Base-by-base conservation (phyloP, 2,797 vertebrate species). In the Muscicapa striata region DNA sequence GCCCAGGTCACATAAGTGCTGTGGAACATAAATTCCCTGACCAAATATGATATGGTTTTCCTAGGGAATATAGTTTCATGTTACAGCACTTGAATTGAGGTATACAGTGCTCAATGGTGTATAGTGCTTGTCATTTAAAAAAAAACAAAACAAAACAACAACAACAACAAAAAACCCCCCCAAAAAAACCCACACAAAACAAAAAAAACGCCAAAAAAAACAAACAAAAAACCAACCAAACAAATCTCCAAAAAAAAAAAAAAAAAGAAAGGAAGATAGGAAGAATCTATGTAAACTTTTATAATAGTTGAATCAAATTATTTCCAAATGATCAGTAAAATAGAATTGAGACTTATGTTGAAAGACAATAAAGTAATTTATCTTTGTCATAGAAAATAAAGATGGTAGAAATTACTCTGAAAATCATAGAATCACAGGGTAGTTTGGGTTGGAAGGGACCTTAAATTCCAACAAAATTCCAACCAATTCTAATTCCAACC, bases 21-120 rank as follows among this genome's bases (percentile, higher is more conserved):
- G 90, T 87, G 82, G 91, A 95, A 73, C 58, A 90, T 68, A 13
- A 84, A 81, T 83, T 94, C 62, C 67, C 68, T 91, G 38, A 79
- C 55, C 72, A 96, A 94, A 77, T 82, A 88, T 36, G 64, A 82
- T 51, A 70, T 16, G 49, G 29, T 34, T 92, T 90, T 94, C 57
- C 69, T 90, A 82, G 87, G 58, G 75, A 89, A 74, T 67, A 77
- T 5, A 68, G 59, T 40, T 87, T 90, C 51, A 41, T 59, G 51
- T 84, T 90, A 57, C 81, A 77, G 24, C 9, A 40, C 51, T 75
- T 91, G 51, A 91, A 75, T 32, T 45, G 74, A 90, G 45, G 11
- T 63, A 19, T 27, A 63, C 16, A 45, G 26, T 32, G 18, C 30
- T 85, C 63, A 70, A 12, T 49, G 27, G 48, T 40, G 13, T 32